phyloP scores from a whole-genome alignment of 2,113 vertebrate species.

The Pomatostomus ruficeps region DNA sequence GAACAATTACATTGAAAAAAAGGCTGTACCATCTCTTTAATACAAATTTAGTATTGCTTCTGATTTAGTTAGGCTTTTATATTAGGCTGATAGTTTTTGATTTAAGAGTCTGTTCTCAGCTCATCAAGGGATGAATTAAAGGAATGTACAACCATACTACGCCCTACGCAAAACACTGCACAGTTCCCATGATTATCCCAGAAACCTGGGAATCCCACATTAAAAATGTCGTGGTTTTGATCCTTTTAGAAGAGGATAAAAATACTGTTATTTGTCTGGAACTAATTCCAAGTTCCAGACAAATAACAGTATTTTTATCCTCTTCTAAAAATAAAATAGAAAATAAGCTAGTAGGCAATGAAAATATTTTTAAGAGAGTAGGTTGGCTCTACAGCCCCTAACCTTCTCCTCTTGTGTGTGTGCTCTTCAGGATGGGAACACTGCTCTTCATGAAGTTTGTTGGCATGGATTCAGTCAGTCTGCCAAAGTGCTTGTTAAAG shows the following conservation, averaged over 20 bases:
- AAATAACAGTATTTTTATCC: not conserved
- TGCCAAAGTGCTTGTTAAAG: slow-evolving; percentile 92
- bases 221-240: no score
- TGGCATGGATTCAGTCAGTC: slow-evolving; percentile 98
- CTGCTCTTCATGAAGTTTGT: slow-evolving; percentile 89
- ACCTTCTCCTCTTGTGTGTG: not conserved
- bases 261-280: no score
- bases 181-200: not conserved
- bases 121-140: not conserved
- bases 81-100: not conserved
- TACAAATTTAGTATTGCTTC: no score
- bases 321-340: not conserved
- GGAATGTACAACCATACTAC: not conserved
- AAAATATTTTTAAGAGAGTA: not conserved
- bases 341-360: not conserved
- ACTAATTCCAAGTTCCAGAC: not conserved
- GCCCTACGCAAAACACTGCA: accelerated
- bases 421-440: slow-evolving; percentile 86
- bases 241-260: no score
- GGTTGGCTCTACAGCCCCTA: not conserved
- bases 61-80: not conserved
- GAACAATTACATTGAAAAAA: not conserved
- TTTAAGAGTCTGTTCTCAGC: not conserved
- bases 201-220: not conserved
- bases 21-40: not conserved